Conservation (phyloP, 1,140 invertebrate genomes). For the Aphis craccivora region DNA sequence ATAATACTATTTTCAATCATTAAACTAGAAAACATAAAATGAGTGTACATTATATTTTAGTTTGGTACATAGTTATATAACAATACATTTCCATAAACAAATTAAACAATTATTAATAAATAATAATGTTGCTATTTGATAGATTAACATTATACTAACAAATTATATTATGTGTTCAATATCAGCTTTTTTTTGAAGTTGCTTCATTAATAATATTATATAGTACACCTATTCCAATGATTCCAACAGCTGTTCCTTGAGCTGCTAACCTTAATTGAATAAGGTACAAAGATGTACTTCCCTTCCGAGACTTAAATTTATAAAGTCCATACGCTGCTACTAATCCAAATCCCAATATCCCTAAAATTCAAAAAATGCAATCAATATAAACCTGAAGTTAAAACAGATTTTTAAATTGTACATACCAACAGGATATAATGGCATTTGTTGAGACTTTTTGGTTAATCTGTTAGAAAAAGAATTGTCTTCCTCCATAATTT, state of each 20-base stretch:
- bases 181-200: not conserved
- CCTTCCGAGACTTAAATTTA: slow-evolving; percentile 33
- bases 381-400: not conserved
- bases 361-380: not conserved
- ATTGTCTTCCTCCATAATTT: slow-evolving; percentile 39
- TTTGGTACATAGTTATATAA: not conserved
- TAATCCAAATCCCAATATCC: slow-evolving; percentile 47
- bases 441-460: slow-evolving; percentile 1
- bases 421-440: slow-evolving; percentile 43
- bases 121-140: not conserved
- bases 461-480: slow-evolving; percentile 21
- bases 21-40: not conserved
- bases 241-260: slow-evolving; percentile 50
- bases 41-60: not conserved
- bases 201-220: slow-evolving; percentile 33
- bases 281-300: slow-evolving; percentile 34
- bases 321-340: slow-evolving; percentile 46
- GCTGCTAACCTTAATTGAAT: slow-evolving; percentile 52
- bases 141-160: slow-evolving; percentile 23
- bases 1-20: not conserved
- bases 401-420: not conserved
- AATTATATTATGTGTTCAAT: not conserved
- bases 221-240: slow-evolving; percentile 37
- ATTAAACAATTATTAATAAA: not conserved
- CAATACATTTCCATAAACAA: not conserved